Base-by-base conservation (phyloP, 2,888 invertebrate species). In the Chalcosyrphus nemorum region DNA sequence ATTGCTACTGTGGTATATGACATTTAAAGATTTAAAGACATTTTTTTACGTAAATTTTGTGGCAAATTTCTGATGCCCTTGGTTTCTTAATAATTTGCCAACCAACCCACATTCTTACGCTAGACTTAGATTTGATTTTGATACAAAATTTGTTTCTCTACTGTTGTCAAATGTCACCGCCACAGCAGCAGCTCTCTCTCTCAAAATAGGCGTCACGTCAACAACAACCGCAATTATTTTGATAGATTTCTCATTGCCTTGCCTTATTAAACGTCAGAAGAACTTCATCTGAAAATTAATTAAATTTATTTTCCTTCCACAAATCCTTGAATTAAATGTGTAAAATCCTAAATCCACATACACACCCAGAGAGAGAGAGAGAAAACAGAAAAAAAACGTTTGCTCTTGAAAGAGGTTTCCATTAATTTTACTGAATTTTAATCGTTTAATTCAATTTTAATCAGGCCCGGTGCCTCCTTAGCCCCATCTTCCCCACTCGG, bases 361-460 rank as follows among this genome's bases (percentile, higher is more conserved):
- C 29, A 52, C 29, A 52, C 45, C 41, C 15, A 9, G 21, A 24
- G 4, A 24, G 13, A 3, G 41, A 15, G 17, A 19, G 1, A 3
- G 9, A 17, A 9, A 19, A 13, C 27, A 13, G 4, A n/a, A 63
- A 7, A 4, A 32, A 7, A 61, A 1, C 9, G 2, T 32, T 32
- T 21, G 47, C 54, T 68, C 56, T 32, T 4, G 15, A 19, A 21
- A 21, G 43, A 13, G 68, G 68, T 68, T 54, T 54, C 43, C 41
- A 68, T 68, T 56, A 54, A 68, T 68, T 68, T 56, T 29, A 43
- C 68, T 27, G 54, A 32, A 32, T 29, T 61, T 61, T 61, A 61
- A 61, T 61, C 61, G 54, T 29, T 68, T 43, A 68, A 56, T 54
- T 56, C 29, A 68, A 68, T 56, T 68, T 68, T 68, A 68, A 68